Evolutionary conservation across 2,113 vertebrate species (phyloP), one percentile per base, ranked within the genome.

Genomic region (Leptobrachium ailaonicum): DNA sequence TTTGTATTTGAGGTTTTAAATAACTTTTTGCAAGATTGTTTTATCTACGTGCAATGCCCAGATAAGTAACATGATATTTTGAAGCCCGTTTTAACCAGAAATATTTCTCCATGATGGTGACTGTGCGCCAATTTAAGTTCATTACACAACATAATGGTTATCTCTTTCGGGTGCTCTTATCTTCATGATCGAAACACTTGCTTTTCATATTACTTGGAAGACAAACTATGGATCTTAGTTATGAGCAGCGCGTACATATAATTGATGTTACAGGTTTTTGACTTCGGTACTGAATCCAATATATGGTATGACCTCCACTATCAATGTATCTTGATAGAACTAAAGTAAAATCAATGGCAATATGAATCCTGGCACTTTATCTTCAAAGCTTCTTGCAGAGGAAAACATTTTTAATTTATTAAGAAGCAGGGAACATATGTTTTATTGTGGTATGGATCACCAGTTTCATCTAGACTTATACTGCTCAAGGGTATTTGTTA

Each of bases 191-290:
- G 41, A 41, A 60, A 60, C 11, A 42, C 44, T n/a, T 62, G 76
- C 43, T 62, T 77, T 71, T 68, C 53, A 32, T 41, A 45, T 70
- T 54, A 62, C 42, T 70, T 70, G 43, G 13, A 77, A 70, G 76
- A 70, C 43, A 70, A 77, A 77, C 54, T 76, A 76, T 43, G 58
- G n/a, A 70, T 7, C 67, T 62, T 53, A 70, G 47, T 77, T 77
- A 71, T 71, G 56, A 6, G 41, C 66, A 77, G 62, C 54, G 68
- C 54, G 44, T 56, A 77, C 44, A 71, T 69, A 66, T 71, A 70
- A 77, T 77, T 77, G 76, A 77, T 77, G 54, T 71, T 71, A 77
- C 66, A 77, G 62, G 76, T 70, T 77, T 45, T 67, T 62, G 76
- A 71, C 50, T 67, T 70, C 41, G 14, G 68, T 62, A 69, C 54